Conservation (phyloP, 1,140 invertebrate genomes). For the Brachionus rotundiformis region DNA sequence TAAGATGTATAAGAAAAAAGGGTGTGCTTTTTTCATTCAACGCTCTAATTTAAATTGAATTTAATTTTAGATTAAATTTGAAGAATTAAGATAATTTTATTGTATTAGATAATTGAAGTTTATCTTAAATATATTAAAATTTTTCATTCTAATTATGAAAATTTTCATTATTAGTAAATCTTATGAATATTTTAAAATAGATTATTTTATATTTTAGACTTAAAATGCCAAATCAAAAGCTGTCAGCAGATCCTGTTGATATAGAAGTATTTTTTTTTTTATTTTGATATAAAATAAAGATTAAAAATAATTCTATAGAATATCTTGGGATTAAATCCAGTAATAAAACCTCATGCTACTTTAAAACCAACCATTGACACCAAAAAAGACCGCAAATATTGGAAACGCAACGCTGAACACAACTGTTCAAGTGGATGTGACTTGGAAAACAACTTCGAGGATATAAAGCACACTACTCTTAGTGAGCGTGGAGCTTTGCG, state of each 20-base stretch:
- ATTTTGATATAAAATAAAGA: no score
- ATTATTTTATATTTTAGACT: no score
- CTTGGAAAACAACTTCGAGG: constrained; percentile 86
- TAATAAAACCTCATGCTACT: constrained; percentile 72
- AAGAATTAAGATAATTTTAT: not conserved
- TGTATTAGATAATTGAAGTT: no score
- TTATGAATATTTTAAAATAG: no score
- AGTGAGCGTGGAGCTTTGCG: constrained; percentile 87
- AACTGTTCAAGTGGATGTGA: constrained; percentile 56
- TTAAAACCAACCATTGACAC: constrained; percentile 78
- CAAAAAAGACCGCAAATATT: constrained; percentile 83
- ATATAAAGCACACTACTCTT: constrained; percentile 93
- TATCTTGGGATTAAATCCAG: constrained; percentile 81
- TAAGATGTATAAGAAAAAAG: not conserved
- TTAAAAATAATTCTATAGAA: constrained; percentile 68
- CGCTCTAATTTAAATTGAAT: not conserved
- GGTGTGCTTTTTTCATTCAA: not conserved
- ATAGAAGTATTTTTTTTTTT: constrained; percentile 30
- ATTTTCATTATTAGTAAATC: no score
- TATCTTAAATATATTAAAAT: no score
- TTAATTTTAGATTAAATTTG: not conserved
- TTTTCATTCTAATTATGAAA: no score
- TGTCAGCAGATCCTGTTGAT: constrained; percentile 6
- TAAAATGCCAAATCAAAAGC: constrained; percentile 2
- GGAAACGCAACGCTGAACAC: constrained; percentile 83